Evolutionary conservation across 2,113 vertebrate genomes (phyloP).

Genomic region (Orycteropus afer): DNA sequence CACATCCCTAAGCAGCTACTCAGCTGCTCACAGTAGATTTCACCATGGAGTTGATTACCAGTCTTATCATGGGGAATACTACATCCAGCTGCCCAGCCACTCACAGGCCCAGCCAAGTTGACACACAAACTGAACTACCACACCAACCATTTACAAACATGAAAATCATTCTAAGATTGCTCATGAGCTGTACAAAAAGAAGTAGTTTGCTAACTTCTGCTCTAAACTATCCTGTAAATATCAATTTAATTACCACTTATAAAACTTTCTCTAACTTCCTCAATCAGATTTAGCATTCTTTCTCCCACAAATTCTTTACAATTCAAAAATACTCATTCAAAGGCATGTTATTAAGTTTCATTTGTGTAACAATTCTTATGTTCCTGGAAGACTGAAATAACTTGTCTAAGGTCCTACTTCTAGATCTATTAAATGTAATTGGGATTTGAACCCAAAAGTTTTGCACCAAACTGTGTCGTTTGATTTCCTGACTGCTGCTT

Average conservation of each 20-base stretch:
- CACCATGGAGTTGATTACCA: too few species aligned
- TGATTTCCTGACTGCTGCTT: too few species aligned
- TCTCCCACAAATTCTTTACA: not conserved
- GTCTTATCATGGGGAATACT: too few species aligned
- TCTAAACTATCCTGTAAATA: not conserved
- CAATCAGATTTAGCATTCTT: not conserved
- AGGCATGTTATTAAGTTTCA: not conserved
- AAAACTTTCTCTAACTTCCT: not conserved
- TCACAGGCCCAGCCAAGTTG: too few species aligned
- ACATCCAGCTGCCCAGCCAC: too few species aligned
- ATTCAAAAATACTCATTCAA: not conserved
- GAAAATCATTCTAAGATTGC: not conserved
- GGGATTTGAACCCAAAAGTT: not conserved
- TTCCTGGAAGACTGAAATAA: not conserved
- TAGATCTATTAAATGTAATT: not conserved
- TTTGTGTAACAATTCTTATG: not conserved
- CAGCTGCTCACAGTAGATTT: too few species aligned
- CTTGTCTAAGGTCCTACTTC: not conserved
- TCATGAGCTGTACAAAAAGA: not conserved
- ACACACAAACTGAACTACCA: too few species aligned
- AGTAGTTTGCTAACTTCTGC: not conserved
- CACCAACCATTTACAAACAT: not conserved
- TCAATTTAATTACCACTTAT: not conserved
- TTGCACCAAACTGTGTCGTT: not conserved
- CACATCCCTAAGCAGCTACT: too few species aligned